Conservation (phyloP, 1,140 invertebrate genomes). For the Pogonognathellus flavescens region DNA sequence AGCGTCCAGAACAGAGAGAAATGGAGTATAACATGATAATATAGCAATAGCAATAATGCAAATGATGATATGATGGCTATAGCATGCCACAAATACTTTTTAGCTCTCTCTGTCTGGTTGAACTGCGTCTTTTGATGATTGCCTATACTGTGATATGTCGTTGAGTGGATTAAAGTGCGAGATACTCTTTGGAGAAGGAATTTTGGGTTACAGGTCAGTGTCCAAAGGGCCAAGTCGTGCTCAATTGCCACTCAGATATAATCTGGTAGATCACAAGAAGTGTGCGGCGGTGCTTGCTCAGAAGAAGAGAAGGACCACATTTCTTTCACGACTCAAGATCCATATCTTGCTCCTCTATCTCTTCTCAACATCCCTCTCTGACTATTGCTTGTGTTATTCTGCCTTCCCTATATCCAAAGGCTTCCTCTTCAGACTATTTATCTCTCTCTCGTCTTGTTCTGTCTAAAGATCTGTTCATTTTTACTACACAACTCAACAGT, state of each 20-base stretch:
- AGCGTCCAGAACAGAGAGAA: neutral
- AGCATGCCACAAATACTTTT: neutral
- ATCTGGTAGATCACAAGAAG: conserved; percentile 57
- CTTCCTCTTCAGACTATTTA: conserved; percentile 6
- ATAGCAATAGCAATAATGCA: no score
- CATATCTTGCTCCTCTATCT: conserved; percentile 20
- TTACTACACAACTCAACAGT: no score
- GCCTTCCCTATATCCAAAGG: neutral
- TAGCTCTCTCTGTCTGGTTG: neutral
- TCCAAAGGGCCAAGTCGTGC: conserved; percentile 62
- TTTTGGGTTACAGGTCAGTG: conserved; percentile 59
- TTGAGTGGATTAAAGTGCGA: conserved; percentile 16
- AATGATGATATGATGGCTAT: neutral
- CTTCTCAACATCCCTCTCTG: neutral
- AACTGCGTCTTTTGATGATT: neutral
- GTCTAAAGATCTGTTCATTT: neutral
- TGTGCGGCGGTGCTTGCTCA: conserved; percentile 53
- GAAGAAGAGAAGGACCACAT: conserved; percentile 55
- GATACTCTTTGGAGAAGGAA: conserved; percentile 51
- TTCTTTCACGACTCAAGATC: conserved; percentile 56
- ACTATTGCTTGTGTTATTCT: neutral
- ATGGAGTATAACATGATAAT: neutral
- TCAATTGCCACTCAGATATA: conserved; percentile 62
- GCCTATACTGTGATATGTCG: neutral
- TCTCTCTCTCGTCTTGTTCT: conserved; percentile 7